These are phyloP conservation scores for Cremastinae sp. DNA, from an alignment of 2,888 invertebrate species.

Conservation along the genomic window DNA sequence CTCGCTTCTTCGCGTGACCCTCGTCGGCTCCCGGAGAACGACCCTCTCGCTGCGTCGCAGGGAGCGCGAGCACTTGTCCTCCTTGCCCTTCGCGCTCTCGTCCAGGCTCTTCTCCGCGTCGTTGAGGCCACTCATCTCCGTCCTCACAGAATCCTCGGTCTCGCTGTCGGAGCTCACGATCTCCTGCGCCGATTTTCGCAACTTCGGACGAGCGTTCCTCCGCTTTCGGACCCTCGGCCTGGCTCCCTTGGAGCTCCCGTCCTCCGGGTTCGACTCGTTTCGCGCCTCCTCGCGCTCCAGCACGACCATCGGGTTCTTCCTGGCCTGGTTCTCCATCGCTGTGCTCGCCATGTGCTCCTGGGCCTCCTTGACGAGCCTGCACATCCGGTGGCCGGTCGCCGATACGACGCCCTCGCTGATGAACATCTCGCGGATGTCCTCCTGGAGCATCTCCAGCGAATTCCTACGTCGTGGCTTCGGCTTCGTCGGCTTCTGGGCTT, in stretches of 20 bases:
- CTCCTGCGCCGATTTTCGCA: conserved; percentile 58
- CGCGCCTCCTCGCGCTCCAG: conserved; percentile 47
- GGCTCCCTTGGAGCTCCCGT: conserved; percentile 28
- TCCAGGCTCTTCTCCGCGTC: conserved; percentile 24
- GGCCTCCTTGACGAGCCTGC: conserved; percentile 83
- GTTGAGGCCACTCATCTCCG: conserved; percentile 45
- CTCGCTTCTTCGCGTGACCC: conserved; percentile 69
- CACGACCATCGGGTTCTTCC: conserved; percentile 53
- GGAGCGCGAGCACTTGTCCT: conserved; percentile 54
- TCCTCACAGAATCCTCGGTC: conserved; percentile 67
- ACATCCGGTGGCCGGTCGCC: conserved; percentile 85
- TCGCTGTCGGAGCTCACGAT: conserved; percentile 71
- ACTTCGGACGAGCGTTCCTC: conserved; percentile 29
- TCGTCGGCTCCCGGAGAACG: conserved; percentile 65
- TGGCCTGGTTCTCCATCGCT: conserved; percentile 43
- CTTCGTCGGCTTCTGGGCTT: conserved; percentile 54
- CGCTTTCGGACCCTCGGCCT: conserved; percentile 21
- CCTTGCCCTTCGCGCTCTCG: conserved; percentile 52
- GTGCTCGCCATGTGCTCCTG: conserved; percentile 64
- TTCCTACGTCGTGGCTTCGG: conserved; percentile 76
- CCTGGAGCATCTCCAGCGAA: conserved; percentile 85
- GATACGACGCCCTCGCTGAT: conserved; percentile 85
- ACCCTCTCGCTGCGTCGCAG: conserved; percentile 70
- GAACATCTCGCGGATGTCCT: conserved; percentile 87
- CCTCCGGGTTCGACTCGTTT: conserved; percentile 53